Evolutionary conservation across 2,797 vertebrate species (phyloP).

Genomic region (Mionectes olivaceus): DNA sequence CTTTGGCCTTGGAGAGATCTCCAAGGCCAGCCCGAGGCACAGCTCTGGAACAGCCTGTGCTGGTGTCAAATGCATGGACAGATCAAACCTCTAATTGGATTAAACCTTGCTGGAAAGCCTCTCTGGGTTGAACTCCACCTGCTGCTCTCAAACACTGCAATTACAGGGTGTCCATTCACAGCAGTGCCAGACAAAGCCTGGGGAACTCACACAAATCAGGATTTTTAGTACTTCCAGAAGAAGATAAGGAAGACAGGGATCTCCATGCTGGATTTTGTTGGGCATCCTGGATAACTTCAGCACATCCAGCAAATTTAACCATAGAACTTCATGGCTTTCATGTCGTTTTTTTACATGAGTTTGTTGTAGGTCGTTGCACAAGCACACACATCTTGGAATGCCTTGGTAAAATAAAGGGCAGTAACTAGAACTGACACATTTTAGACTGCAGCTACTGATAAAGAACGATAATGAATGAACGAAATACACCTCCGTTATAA

Average conservation of each 20-base stretch:
- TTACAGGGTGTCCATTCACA: neutral
- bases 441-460: neutral
- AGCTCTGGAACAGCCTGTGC: neutral
- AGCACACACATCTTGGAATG: neutral
- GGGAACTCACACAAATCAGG: neutral
- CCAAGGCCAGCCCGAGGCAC: neutral
- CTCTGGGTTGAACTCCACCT: neutral
- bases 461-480: neutral
- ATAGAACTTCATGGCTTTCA: neutral
- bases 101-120: neutral
- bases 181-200: neutral
- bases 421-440: neutral
- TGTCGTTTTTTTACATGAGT: neutral
- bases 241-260: accelerated
- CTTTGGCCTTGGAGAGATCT: neutral
- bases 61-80: neutral
- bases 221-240: neutral
- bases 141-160: neutral
- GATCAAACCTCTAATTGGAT: neutral
- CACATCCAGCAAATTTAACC: neutral
- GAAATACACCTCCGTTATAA: neutral
- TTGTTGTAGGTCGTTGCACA: neutral
- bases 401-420: neutral
- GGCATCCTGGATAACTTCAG: neutral
- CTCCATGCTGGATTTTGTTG: neutral